Base-by-base conservation (phyloP, 1,140 invertebrate genomes). In the Triops cancriformis region DNA sequence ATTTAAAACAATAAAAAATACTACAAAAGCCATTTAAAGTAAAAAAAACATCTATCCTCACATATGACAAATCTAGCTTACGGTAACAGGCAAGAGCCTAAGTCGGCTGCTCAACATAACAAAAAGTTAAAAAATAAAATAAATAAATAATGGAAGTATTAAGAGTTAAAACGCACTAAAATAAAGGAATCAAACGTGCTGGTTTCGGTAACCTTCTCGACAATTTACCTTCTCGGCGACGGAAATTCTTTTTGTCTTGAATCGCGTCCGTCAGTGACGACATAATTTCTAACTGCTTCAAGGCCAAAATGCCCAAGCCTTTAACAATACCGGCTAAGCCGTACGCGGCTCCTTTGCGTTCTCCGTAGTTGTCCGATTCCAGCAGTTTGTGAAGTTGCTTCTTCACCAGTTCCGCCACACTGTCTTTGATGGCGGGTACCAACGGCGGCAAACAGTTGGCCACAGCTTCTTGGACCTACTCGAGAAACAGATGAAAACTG, bases 271-370 rank as follows among this genome's bases (percentile, higher is more conserved):
- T 98, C 31, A 99, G 85, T 77, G 92, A 95, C 0, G 91, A 92
- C 94, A 98, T 98, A 27, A 99, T 96, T 82, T 98, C 94, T 45
- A 97, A 87, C 82, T 99, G 96, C 83, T 98, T 99, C 12, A 99
- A 85, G 0, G 94, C 93, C 6, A 98, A 85, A 82, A 99, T 98
- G 64, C 98, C 98, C 83, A 99, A 90, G 1, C 98, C 97, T 85
- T 98, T 98, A 3, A 98, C 93, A 75, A 94, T 88, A 18, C 94
- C 94, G 6, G 94, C 94, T 45, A 96, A 88, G 3, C 94, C 94
- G 83, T 96, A 96, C 6, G 94, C 94, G 5, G 94, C 94, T 14
- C 94, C 95, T 85, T 93, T 94, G 45, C 96, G 88, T 83, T 99
- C 96, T n/a, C 96, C 98, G 85, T 98, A 99, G 82, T 93, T 97